Base-by-base conservation (phyloP, 2,888 invertebrate genomes). In the Drosophila monieri region DNA sequence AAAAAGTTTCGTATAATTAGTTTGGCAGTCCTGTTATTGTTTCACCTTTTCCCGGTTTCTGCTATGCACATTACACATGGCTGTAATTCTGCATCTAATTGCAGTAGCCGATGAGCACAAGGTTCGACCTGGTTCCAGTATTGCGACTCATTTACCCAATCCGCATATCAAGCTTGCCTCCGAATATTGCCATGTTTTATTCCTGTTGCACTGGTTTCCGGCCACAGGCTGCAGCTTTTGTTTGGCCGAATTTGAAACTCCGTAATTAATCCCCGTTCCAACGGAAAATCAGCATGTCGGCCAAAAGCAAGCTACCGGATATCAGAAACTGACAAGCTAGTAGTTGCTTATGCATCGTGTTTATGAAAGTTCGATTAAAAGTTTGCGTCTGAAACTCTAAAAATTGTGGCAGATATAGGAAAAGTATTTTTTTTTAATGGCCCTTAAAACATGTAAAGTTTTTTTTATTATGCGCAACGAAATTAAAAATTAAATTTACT, bases 401-500 rank as follows among this genome's bases (percentile, higher is more conserved):
- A 23, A 18, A 18, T 18, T 1, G 2, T 18, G 18, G 18, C 18
- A 18, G 18, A 18, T 18, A 18, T 18, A 18, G 18, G 18, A 18
- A 18, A 23, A 5, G 3, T 4, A 4, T 4, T 5, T 23, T 23
- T 32, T 12, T 32, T 32, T 30, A 3, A 5, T 32, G 32, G 32
- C 2, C 14, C 6, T 35, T 12, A 39, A 15, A 39, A 39, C 10
- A 52, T 14, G 49, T 23, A 49, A 58, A 57, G 53, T 52, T 52
- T 73, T 52, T 73, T 85, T 80, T 80, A 80, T 86, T 83, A 80
- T 80, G 86, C 80, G 76, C 59, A 77, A 76, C 86, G 71, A 86
- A 86, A 80, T 84, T 86, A 84, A 84, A 81, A 81, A 81, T 81
- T 86, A 84, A 86, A 81, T 72, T 86, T 74, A 49, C 76, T 66